Evolutionary conservation across 2,113 vertebrate genomes (phyloP), one percentile per base, ranked within the genome.

Genomic region (Sphyrna mokarran): DNA sequence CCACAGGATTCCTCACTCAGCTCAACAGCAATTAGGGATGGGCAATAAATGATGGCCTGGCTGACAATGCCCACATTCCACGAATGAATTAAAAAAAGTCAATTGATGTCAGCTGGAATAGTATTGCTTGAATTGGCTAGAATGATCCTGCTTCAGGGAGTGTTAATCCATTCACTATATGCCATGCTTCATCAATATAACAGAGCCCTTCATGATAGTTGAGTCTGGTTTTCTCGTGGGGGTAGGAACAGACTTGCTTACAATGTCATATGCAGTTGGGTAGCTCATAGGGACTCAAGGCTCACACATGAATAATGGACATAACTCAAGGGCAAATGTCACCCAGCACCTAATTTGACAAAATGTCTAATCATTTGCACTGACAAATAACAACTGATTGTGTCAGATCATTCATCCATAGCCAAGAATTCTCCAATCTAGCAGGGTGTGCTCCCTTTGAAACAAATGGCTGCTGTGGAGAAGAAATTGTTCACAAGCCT

Each of bases 401-500:
- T 63, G 54, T 61, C 26, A 66, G 16, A 66, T 93, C 33, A 93
- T 93, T 66, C 61, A 68, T 93, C 63, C 63, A 93, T 16, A 93
- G 61, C 89, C 61, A 91, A 91, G 87, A 91, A 91, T 54, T 91
- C 54, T 61, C 87, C 54, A 61, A 33, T 58, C 8, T 13, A 63
- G 58, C 58, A 93, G 66, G 61, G 61, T 6, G n/a, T 43, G 29
- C 61, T 93, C 33, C 22, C 89, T 61, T 93, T 93, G 89, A 93
- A 93, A 68, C n/a, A 18, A 18, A 37, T 93, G 89, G 61, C 61
- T 93, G 61, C 58, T n/a, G 63, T 63, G 33, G n/a, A 10, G 61
- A 93, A 93, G 89, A 93, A 33, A 93, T 93, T 66, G 33, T 93
- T 93, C 63, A 93, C 33, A 66, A 63, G 33, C 37, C 61, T 66